Evolutionary conservation across 1,140 invertebrate genomes (phyloP).

Genomic region (Atta colombica): DNA sequence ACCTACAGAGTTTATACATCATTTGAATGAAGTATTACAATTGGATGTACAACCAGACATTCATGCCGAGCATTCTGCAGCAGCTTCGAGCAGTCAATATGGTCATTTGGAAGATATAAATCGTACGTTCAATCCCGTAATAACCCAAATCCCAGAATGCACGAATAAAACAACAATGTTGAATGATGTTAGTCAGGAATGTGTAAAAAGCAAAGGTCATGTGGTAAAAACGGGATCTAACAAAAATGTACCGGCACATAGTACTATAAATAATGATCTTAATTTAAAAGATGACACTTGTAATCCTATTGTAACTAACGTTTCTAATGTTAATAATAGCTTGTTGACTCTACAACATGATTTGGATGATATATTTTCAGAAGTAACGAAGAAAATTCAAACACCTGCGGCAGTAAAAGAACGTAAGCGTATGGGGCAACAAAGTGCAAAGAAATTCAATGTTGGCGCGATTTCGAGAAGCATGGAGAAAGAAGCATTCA

Average conservation of each 20-base stretch:
- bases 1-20: conserved; percentile 84
- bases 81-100: conserved; percentile 32
- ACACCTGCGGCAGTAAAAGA: background rate
- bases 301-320: conserved; percentile 5
- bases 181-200: background rate
- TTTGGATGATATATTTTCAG: conserved; percentile 76
- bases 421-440: conserved; percentile 31
- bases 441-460: conserved; percentile 65
- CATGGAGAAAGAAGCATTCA: conserved; percentile 64
- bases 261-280: background rate
- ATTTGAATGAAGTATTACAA: conserved; percentile 84
- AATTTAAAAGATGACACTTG: conserved; percentile 15
- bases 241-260: background rate
- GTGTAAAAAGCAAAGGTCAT: background rate
- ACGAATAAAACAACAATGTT: background rate
- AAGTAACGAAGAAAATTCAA: conserved; percentile 66
- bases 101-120: background rate
- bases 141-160: background rate
- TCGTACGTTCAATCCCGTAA: background rate
- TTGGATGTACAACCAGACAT: conserved; percentile 75
- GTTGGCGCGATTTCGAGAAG: conserved; percentile 76
- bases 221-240: background rate
- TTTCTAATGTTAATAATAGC: background rate
- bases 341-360: conserved; percentile 54
- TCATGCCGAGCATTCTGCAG: background rate